Conservation (phyloP, 2,797 vertebrate genomes). For the Xenopus petersii region DNA sequence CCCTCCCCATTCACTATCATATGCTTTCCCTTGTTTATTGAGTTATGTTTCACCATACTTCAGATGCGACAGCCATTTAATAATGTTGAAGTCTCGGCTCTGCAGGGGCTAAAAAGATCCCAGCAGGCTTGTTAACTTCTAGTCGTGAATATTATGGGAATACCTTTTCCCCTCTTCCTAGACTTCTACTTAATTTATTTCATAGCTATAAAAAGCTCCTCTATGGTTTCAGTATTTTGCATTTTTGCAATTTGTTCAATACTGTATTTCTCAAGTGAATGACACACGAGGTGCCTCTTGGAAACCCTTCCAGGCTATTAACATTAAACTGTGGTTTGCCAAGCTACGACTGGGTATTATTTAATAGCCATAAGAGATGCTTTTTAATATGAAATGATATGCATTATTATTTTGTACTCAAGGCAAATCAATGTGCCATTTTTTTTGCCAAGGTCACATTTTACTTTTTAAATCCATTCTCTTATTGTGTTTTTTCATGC, state of each 20-base stretch:
- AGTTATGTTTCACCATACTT: conserved; percentile 63
- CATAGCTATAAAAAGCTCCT: conserved; percentile 57
- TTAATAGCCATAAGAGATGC: neutral
- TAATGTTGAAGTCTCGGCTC: conserved; percentile 69
- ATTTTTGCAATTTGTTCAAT: conserved; percentile 48
- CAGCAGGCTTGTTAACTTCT: conserved; percentile 75
- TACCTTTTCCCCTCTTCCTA: conserved; percentile 62
- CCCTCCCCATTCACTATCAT: conserved; percentile 53
- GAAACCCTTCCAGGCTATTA: conserved; percentile 42
- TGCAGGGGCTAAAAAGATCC: conserved; percentile 71
- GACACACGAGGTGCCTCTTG: conserved; percentile 48
- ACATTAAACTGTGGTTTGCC: conserved; percentile 19
- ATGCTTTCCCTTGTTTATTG: conserved; percentile 60
- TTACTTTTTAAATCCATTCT: too few relatives aligned
- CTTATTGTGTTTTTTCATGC: too few relatives aligned
- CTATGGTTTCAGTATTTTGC: conserved; percentile 51
- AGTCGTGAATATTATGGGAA: conserved; percentile 66
- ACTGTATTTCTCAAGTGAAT: conserved; percentile 44
- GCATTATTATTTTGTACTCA: neutral
- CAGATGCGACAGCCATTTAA: conserved; percentile 68
- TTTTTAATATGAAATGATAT: neutral
- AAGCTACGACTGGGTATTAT: neutral
- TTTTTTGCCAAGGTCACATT: too few relatives aligned
- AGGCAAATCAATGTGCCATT: neutral
- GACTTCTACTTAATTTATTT: conserved; percentile 66